A percentile compares a stretch with the other conserved stretches of the same genome.
Evolutionary conservation across 2,113 vertebrate genomes (phyloP).

Genomic region (Rynchops niger): DNA sequence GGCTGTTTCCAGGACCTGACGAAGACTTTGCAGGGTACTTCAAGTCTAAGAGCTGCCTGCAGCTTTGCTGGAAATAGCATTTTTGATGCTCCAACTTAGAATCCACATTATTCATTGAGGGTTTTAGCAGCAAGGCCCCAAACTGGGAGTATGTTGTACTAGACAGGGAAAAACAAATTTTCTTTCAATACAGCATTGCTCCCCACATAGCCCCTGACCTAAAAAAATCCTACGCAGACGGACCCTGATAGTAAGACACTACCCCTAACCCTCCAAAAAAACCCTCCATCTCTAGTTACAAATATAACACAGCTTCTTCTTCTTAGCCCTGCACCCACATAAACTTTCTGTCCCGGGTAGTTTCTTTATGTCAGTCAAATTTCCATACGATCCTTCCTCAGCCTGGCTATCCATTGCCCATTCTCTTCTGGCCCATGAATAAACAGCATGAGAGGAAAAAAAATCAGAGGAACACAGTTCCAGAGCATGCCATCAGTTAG

Average conservation of each 20-base stretch:
- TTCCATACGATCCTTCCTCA: neutral
- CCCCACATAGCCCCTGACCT: neutral
- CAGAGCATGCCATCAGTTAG: neutral
- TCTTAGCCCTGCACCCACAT: neutral
- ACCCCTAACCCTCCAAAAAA: neutral
- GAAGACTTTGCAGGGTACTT: neutral
- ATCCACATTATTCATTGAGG: neutral
- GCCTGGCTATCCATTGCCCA: neutral
- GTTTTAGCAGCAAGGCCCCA: neutral
- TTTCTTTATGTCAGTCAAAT: neutral
- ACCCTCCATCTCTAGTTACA: neutral
- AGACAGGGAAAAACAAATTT: neutral
- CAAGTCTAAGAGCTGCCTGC: neutral
- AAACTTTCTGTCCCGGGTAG: neutral
- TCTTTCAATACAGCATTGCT: neutral
- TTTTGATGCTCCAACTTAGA: neutral
- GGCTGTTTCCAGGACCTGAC: neutral
- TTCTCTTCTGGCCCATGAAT: neutral
- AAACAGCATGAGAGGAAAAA: neutral
- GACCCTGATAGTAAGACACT: neutral
- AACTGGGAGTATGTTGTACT: neutral
- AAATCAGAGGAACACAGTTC: neutral
- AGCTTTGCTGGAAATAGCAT: neutral
- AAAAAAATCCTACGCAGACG: neutral
- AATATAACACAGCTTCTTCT: neutral